phyloP scores from a whole-genome alignment of 2,888 invertebrate species.

The Heliconius erato region DNA sequence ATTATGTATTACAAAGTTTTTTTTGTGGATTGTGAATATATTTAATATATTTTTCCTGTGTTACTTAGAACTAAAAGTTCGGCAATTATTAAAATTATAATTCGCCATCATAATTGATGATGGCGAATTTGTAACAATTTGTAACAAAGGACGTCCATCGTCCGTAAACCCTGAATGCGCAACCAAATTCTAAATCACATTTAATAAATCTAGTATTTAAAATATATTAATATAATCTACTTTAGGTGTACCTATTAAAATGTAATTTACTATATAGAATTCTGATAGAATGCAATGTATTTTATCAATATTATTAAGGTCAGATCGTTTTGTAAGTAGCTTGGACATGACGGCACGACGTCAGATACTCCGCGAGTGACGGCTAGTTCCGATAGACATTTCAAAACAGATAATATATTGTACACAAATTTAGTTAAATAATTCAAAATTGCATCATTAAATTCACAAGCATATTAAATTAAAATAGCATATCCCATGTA shows the following conservation, averaged over 20 bases:
- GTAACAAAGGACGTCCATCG: slow-evolving; percentile 54
- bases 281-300: slow-evolving; percentile 51
- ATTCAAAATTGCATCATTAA: not conserved
- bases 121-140: not conserved
- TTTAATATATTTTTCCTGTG: no score
- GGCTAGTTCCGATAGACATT: not conserved
- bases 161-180: slow-evolving; percentile 68
- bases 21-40: not conserved
- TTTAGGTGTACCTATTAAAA: slow-evolving; percentile 56
- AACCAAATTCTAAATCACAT: slow-evolving; percentile 85
- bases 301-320: slow-evolving; percentile 32
- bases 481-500: not conserved
- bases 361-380: slow-evolving; percentile 15
- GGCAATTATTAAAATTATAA: no score
- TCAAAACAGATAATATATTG: not conserved
- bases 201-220: slow-evolving; percentile 64
- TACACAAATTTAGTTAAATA: not conserved
- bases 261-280: slow-evolving; percentile 61
- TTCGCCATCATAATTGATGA: not conserved
- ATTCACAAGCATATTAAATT: slow-evolving; percentile 4
- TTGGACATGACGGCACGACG: not conserved
- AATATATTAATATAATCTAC: slow-evolving; percentile 63
- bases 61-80: not conserved
- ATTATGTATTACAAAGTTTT: no score
- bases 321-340: slow-evolving; percentile 19